These are phyloP conservation scores for Silurus lanzhouensis DNA, from an alignment of 2,797 vertebrate species.

Conservation along the genomic window DNA sequence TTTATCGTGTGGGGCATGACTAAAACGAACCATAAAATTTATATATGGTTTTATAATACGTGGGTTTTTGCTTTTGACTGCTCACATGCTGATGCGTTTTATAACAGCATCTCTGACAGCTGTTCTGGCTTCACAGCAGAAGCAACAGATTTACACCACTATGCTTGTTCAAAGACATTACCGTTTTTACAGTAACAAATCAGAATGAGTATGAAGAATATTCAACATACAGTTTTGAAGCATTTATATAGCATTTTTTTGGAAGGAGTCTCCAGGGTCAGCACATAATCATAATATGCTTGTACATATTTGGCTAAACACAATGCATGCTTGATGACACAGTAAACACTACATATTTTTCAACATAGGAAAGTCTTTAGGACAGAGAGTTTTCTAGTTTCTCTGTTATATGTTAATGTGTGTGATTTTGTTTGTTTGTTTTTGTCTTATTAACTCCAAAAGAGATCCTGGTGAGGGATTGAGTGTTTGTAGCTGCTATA, in stretches of 20 bases:
- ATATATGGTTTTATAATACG: not conserved
- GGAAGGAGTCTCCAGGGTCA: too few relatives aligned
- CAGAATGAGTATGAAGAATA: not conserved
- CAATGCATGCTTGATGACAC: too few relatives aligned
- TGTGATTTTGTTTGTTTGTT: not conserved
- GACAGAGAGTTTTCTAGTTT: not conserved
- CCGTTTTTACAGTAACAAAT: not conserved
- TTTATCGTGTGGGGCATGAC: conserved; percentile 38
- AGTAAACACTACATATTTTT: not conserved
- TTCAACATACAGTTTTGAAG: too few relatives aligned
- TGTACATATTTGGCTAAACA: too few relatives aligned
- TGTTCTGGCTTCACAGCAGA: not conserved
- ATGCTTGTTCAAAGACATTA: not conserved
- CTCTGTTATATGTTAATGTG: not conserved
- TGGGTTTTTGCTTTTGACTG: not conserved
- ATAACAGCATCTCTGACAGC: not conserved
- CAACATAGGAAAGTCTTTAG: not conserved
- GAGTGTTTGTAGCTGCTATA: not conserved
- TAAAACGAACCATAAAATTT: conserved; percentile 28
- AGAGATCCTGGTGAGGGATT: not conserved
- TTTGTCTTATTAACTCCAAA: not conserved
- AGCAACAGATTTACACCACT: not conserved
- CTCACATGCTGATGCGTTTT: not conserved
- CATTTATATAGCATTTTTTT: too few relatives aligned
- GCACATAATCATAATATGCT: too few relatives aligned